These are phyloP conservation scores for Aplodontia rufa DNA, from an alignment of 2,113 vertebrate species.

Conservation along the genomic window DNA sequence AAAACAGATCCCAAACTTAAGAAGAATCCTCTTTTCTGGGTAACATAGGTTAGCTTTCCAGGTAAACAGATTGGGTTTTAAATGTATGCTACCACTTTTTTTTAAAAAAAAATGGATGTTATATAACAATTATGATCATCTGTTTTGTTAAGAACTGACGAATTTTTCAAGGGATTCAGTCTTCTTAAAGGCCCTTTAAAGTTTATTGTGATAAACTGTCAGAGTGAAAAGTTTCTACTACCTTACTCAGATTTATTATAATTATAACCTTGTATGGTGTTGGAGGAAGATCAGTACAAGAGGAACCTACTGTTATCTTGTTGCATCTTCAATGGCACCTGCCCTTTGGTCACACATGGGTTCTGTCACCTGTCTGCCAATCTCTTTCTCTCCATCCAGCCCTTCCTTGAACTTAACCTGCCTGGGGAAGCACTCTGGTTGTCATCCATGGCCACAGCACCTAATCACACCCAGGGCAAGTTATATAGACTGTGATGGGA, in stretches of 20 bases:
- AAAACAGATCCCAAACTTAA: neutral
- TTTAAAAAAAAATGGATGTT: neutral
- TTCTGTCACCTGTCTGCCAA: neutral
- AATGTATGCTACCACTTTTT: neutral
- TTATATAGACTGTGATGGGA: neutral
- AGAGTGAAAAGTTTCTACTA: neutral
- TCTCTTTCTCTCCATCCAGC: neutral
- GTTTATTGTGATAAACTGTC: neutral
- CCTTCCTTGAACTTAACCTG: neutral
- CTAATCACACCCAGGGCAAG: neutral
- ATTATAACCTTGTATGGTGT: neutral
- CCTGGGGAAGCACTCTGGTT: neutral
- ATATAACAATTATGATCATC: neutral
- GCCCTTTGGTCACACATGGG: neutral
- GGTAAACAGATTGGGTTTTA: neutral
- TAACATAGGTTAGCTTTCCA: neutral
- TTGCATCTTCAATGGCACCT: neutral
- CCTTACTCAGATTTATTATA: neutral
- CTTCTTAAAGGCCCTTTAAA: neutral
- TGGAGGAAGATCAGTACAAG: neutral
- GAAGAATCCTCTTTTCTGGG: neutral
- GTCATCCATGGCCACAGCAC: neutral
- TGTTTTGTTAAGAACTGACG: slow-evolving; percentile 9
- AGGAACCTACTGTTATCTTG: neutral
- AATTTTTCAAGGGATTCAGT: neutral